Evolutionary conservation across 2,113 vertebrate species (phyloP), one percentile per base, ranked within the genome.

Genomic region (Pterocles gutturalis): DNA sequence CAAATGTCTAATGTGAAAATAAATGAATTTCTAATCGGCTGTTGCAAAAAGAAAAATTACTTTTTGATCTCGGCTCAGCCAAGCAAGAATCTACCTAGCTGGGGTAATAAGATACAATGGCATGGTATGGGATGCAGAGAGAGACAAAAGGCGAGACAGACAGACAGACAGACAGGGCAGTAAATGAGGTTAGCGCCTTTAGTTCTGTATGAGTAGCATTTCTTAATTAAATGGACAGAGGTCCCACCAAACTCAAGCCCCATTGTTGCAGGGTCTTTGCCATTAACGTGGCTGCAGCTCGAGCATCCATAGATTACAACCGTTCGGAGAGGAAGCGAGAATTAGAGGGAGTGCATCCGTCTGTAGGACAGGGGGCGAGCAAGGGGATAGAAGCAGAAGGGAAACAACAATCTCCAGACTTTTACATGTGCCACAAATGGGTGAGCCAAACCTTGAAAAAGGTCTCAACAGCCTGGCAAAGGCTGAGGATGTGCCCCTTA

Each of bases 21-120:
- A 98, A 98, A 98, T 98, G 97, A 98, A 98, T 98, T 99, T 98
- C 98, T 99, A 99, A 99, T 99, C 98, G 98, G 98, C 98, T 98
- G 98, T 98, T 98, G 97, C 98, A 97, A 98, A 98, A 98, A 98
- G 98, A 98, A 98, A 98, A 98, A 98, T 98, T 98, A 98, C 98
- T 98, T 98, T 98, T 98, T 98, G 98, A 98, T 98, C 98, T 98
- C 75, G 85, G 98, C 97, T 98, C 98, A 98, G 96, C 98, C 98
- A 98, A 98, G 98, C 98, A 98, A 98, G 98, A 96, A 98, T 80
- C 98, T 80, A 97, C 98, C 98, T 98, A 97, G 96, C 93, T 90
- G 1, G 19, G 65, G 98, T 97, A 98, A 98, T 98, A 95, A 97
- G 97, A 98, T 62, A 89, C 95, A 45, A 66, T n/a, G 66, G 71